Evolutionary conservation across 2,888 invertebrate genomes (phyloP).

Genomic region (Synanthedon tipuliformis): DNA sequence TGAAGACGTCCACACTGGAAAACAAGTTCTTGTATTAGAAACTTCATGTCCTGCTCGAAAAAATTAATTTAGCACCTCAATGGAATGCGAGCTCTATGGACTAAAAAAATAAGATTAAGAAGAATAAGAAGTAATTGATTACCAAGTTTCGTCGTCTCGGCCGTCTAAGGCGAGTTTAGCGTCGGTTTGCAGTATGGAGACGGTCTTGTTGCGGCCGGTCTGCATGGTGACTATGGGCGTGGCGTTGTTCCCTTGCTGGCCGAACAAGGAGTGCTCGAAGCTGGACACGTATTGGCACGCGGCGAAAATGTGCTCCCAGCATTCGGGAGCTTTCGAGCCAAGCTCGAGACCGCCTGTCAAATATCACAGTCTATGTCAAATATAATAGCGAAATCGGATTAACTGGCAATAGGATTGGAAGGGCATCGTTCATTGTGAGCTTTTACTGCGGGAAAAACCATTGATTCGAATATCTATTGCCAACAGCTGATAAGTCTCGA

Average conservation of each 20-base stretch:
- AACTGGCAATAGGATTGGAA: no score
- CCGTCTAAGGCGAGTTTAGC: slow-evolving; percentile 65
- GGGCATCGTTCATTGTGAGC: no score
- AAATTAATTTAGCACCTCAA: no score
- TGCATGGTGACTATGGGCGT: slow-evolving; percentile 75
- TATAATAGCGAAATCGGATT: no score
- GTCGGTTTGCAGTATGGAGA: slow-evolving; percentile 71
- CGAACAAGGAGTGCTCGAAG: slow-evolving; percentile 90
- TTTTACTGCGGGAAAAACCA: no score
- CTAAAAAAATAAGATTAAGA: no score
- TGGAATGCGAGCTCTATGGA: no score
- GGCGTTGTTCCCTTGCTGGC: slow-evolving; percentile 79
- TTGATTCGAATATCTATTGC: no score
- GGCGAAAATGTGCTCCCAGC: slow-evolving; percentile 96
- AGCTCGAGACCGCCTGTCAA: slow-evolving; percentile 81
- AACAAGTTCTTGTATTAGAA: no score
- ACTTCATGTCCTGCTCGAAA: no score
- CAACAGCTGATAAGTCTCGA: no score
- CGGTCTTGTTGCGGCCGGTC: slow-evolving; percentile 71
- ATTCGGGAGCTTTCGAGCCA: slow-evolving; percentile 91
- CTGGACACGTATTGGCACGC: slow-evolving; percentile 94
- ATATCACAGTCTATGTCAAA: no score
- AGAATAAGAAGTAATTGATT: slow-evolving; percentile 16
- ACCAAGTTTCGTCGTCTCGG: slow-evolving; percentile 83
- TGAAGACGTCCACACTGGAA: slow-evolving; percentile 81